Base-by-base conservation (phyloP, 2,113 vertebrate species). In the Grammomys surdaster region DNA sequence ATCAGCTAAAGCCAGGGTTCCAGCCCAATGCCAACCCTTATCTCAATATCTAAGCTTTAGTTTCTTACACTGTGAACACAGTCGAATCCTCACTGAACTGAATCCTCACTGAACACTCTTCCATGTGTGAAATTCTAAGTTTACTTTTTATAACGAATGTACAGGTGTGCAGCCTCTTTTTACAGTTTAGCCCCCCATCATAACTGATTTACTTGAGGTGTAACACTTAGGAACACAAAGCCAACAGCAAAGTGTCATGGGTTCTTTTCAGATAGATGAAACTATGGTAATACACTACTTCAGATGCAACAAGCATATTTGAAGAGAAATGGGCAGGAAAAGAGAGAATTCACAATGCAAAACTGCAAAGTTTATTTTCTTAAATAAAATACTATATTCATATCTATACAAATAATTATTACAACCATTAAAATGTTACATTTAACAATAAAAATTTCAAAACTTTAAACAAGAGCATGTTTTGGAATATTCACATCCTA, bases 341-440 rank as follows among this genome's bases (percentile, higher is more conserved):
- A 63, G 28, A 36, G 26, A 91, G 40, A 96, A 95, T 88, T 96
- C 82, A 96, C 96, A 97, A 96, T 97, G 96, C 98, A 97, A 97
- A 97, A 97, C 69, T 97, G 98, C 97, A 98, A 98, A 96, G 96
- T 98, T 97, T 97, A 97, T 97, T 99, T 98, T 98, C 98, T 98
- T 98, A 98, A 99, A 99, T 99, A 99, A 99, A 99, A 99, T 99
- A 99, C 98, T 98, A 98, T 99, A 77, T 98, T 98, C 97, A 92
- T 98, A 97, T 98, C 98, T 99, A 98, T 99, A 99, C 98, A 99
- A 99, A 98, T 98, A 98, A 98, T 98, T 98, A 98, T 98, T 98
- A 99, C 98, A 99, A 97, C 98, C 98, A 98, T 98, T 98, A 99
- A 98, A 98, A 98, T 98, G 97, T 99, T 98, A 98, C 98, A 98